Percentiles rank a stretch among this genome's conserved stretches.
phyloP scores from a whole-genome alignment of 2,888 invertebrate species.

The Sminthurinus aureus region DNA sequence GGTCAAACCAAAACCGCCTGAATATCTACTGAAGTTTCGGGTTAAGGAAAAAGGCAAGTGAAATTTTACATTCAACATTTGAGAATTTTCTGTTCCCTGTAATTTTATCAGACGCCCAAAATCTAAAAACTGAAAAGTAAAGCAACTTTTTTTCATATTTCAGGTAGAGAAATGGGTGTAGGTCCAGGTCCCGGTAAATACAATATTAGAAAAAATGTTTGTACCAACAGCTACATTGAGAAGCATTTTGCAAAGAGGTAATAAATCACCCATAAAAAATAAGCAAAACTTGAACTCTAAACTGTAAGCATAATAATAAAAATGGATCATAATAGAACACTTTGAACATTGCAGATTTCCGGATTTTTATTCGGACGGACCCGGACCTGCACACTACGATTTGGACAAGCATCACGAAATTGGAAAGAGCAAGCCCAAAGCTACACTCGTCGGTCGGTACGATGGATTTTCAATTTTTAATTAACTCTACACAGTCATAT shows the following conservation, averaged over 20 bases:
- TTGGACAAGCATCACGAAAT: not conserved
- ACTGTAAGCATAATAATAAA: no score
- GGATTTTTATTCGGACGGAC: not conserved
- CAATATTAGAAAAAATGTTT: slow-evolving; percentile 8
- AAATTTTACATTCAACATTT: not conserved
- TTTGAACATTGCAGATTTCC: slow-evolving; percentile 27
- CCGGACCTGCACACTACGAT: slow-evolving; percentile 8
- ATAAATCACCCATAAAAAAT: not conserved
- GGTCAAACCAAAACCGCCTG: not conserved
- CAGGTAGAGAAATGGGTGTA: not conserved
- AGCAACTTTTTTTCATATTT: not conserved
- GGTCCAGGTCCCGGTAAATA: slow-evolving; percentile 32
- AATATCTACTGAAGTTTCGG: slow-evolving; percentile 18
- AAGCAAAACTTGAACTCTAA: not conserved
- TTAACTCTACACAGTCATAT: no score
- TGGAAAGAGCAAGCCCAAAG: slow-evolving; percentile 21
- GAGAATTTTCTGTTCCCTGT: not conserved
- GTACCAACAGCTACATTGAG: slow-evolving; percentile 26
- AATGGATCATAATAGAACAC: not conserved
- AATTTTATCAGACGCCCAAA: no score
- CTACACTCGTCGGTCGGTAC: slow-evolving; percentile 23
- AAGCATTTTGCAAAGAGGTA: slow-evolving; percentile 13
- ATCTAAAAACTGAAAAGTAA: no score
- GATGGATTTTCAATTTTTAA: no score
- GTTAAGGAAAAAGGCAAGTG: not conserved